Evolutionary conservation across 1,140 invertebrate species (phyloP).

Genomic region (Drosophila pruinosa): DNA sequence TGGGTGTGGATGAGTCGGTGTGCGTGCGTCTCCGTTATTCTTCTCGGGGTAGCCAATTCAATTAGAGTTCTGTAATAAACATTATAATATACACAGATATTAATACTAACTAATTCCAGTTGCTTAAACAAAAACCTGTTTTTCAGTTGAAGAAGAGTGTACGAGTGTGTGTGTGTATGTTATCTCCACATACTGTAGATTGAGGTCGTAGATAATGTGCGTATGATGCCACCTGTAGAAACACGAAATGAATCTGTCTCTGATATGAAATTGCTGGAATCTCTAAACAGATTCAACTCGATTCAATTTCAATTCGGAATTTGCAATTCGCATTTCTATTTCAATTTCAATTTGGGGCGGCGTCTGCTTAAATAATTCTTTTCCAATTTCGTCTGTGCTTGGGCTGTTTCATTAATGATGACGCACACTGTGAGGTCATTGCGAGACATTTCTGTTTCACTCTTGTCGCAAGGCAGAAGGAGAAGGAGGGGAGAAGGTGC

Average conservation of each 20-base stretch:
- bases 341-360: background rate
- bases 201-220: constrained; percentile 34
- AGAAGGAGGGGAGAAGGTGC: background rate
- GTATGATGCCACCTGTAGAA: constrained; percentile 26
- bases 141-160: background rate
- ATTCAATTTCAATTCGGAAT: constrained; percentile 2
- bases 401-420: constrained; percentile 61
- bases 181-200: constrained; percentile 26
- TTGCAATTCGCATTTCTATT: constrained; percentile 5
- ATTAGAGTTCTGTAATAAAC: constrained; percentile 19
- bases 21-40: constrained; percentile 2
- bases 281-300: background rate
- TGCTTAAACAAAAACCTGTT: constrained; percentile 8
- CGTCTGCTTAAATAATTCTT: background rate
- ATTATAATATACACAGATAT: background rate
- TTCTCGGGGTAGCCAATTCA: constrained; percentile 22
- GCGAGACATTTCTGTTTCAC: constrained; percentile 31
- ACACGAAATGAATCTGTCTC: background rate
- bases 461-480: constrained; percentile 4
- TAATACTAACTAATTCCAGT: background rate
- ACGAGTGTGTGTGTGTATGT: background rate
- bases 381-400: constrained; percentile 38
- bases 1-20: background rate
- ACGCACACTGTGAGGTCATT: constrained; percentile 74
- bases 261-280: background rate